phyloP scores from a whole-genome alignment of 2,888 invertebrate genomes.

The Saturnia pavonia region DNA sequence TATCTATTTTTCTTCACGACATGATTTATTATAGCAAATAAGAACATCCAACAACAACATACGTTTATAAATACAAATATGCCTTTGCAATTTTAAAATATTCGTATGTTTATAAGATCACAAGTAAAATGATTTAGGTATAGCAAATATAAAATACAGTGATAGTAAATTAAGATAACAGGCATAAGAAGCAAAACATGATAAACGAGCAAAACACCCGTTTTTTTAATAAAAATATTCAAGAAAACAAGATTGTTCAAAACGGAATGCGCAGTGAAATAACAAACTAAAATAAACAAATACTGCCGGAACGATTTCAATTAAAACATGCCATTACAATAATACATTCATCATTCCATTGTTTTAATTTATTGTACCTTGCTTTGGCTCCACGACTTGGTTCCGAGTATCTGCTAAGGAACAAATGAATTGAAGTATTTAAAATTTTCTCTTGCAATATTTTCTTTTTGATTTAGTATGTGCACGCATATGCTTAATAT shows the following conservation, averaged over 20 bases:
- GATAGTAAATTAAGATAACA: not conserved
- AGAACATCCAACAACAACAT: not conserved
- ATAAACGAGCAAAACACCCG: slow-evolving; percentile 18
- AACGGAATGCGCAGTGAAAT: slow-evolving; percentile 20
- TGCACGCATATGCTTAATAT: not conserved
- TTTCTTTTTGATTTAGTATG: not conserved
- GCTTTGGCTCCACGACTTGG: slow-evolving; percentile 22
- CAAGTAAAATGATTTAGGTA: not conserved
- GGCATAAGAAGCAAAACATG: slow-evolving; percentile 10
- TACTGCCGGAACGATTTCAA: slow-evolving; percentile 29
- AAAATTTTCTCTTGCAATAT: not conserved
- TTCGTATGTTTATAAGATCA: not conserved
- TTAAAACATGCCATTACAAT: slow-evolving; percentile 17
- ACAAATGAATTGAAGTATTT: slow-evolving; percentile 4
- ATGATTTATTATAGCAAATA: not conserved
- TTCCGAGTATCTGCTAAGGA: slow-evolving; percentile 45
- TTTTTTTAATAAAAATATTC: slow-evolving; percentile 11
- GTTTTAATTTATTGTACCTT: slow-evolving; percentile 26
- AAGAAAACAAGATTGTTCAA: slow-evolving; percentile 19
- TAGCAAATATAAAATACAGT: slow-evolving; percentile 4
- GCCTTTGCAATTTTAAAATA: not conserved
- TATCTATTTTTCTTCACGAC: not conserved
- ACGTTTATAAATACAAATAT: not conserved
- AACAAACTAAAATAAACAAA: slow-evolving; percentile 25
- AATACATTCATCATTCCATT: slow-evolving; percentile 42